A percentile compares a stretch with the other conserved stretches of the same genome.
Evolutionary conservation across 2,797 vertebrate species (phyloP).

Genomic region (Chaenodraco wilsoni): DNA sequence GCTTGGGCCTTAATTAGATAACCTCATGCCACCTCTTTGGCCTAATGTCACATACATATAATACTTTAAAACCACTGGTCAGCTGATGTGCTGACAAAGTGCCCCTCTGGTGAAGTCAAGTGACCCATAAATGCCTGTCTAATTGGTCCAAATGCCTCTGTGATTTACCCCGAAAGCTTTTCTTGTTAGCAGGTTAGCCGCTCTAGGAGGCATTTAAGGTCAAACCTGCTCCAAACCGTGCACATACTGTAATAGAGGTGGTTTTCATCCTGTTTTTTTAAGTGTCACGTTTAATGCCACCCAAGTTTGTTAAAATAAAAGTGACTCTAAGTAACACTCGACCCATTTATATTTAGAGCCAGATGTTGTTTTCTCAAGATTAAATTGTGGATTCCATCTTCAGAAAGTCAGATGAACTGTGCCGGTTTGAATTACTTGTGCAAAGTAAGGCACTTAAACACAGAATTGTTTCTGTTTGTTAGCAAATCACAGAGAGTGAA

Average conservation of each 20-base stretch:
- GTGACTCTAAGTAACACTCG: neutral
- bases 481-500: slow-evolving; percentile 76
- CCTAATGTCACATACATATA: neutral
- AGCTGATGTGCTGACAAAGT: neutral
- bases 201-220: neutral
- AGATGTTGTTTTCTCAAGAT: neutral
- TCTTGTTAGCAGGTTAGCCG: neutral
- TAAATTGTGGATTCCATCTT: neutral
- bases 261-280: no score
- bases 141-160: neutral
- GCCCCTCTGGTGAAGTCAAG: neutral
- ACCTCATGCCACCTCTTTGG: slow-evolving; percentile 2
- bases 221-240: neutral
- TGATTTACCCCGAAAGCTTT: neutral
- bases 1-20: neutral
- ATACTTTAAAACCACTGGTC: neutral
- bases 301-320: neutral
- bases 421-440: neutral
- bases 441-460: neutral
- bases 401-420: neutral
- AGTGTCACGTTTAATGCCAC: neutral
- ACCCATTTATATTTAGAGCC: no score
- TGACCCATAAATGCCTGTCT: neutral
- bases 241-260: no score
- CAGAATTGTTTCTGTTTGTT: slow-evolving; percentile 18